Percentiles rank a stretch among this genome's conserved stretches.
Conservation (phyloP, 2,888 invertebrate species). For the Troides helena region DNA sequence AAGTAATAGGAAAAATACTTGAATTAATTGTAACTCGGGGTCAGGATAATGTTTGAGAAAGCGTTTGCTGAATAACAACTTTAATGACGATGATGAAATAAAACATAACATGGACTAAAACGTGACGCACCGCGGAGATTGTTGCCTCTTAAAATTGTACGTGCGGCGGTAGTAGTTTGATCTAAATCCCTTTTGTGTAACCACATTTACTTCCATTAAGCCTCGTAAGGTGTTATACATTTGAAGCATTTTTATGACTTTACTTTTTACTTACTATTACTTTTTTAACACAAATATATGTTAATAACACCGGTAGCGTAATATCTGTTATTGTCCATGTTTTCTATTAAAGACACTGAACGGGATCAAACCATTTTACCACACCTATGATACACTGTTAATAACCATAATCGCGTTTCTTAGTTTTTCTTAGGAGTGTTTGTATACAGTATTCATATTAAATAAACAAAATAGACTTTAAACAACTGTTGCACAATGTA, state of each 20-base stretch:
- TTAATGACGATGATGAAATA: conserved; percentile 21
- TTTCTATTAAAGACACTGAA: neutral
- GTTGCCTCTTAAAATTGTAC: conserved; percentile 24
- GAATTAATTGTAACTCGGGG: conserved; percentile 13
- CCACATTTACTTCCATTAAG: neutral
- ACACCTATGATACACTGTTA: neutral
- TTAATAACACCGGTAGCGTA: no score
- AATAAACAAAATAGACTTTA: neutral
- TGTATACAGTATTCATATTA: neutral
- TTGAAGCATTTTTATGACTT: no score
- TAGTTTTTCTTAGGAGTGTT: neutral
- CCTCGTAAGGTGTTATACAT: no score
- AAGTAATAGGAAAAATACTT: conserved; percentile 29
- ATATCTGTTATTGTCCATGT: no score
- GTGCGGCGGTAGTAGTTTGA: conserved; percentile 7
- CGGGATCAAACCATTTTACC: neutral
- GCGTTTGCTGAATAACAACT: conserved; percentile 24
- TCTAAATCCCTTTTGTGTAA: conserved; percentile 9
- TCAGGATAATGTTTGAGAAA: conserved; percentile 26
- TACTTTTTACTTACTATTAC: no score
- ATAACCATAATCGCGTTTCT: neutral
- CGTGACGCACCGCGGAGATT: conserved; percentile 24
- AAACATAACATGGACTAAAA: conserved; percentile 23
- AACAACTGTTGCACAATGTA: conserved; percentile 5
- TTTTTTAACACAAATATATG: no score